Evolutionary conservation across 1,140 invertebrate genomes (phyloP).

Genomic region (Nasonia vitripennis): DNA sequence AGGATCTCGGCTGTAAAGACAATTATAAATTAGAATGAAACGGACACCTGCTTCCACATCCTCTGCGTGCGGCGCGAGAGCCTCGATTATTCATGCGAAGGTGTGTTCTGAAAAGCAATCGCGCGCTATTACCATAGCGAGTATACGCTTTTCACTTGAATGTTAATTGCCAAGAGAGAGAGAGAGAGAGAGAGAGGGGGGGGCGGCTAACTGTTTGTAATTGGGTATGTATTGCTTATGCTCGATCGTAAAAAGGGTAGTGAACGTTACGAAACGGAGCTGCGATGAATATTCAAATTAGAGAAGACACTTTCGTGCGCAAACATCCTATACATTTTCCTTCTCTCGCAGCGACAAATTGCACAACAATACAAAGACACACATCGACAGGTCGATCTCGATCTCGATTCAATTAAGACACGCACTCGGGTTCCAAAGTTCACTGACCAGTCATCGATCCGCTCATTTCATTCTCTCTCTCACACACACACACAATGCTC

Average conservation of each 20-base stretch:
- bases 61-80: background rate
- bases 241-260: background rate
- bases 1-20: background rate
- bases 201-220: slow-evolving; percentile 9
- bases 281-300: background rate
- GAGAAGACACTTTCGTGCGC: background rate
- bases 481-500: background rate
- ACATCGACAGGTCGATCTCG: background rate
- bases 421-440: background rate
- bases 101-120: slow-evolving; percentile 38
- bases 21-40: slow-evolving; percentile 13
- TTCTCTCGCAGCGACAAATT: too few relatives aligned
- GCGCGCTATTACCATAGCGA: slow-evolving; percentile 22
- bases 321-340: too few relatives aligned
- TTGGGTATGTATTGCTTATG: background rate
- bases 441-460: slow-evolving; percentile 27
- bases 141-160: slow-evolving; percentile 24
- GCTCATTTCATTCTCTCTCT: slow-evolving; percentile 27
- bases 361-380: too few relatives aligned
- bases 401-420: background rate
- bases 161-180: slow-evolving; percentile 9
- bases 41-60: slow-evolving; percentile 20
- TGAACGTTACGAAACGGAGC: background rate
- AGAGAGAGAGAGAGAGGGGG: too few relatives aligned
- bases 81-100: slow-evolving; percentile 32